These are phyloP conservation scores for Trachops cirrhosus DNA, from an alignment of 2,797 vertebrate genomes.

Conservation along the genomic window DNA sequence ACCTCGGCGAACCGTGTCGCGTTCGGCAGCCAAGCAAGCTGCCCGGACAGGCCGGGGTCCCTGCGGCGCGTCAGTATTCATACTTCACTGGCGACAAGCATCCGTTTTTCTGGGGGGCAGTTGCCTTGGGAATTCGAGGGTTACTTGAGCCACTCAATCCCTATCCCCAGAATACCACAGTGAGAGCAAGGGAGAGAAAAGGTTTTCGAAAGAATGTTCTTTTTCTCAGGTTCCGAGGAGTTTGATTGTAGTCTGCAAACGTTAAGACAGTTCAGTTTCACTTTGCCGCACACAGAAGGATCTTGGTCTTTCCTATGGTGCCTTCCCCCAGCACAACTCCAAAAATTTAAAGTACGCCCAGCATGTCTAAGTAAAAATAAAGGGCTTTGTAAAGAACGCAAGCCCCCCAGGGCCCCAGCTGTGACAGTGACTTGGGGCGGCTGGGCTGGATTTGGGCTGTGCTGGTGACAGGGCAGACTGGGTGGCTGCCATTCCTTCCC, in stretches of 20 bases:
- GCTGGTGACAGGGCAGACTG: not conserved
- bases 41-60: slow-evolving; percentile 48
- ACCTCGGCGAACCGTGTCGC: not conserved
- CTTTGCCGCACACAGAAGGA: not conserved
- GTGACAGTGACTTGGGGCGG: not conserved
- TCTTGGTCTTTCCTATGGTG: not conserved
- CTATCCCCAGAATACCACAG: slow-evolving; percentile 44
- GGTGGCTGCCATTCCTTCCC: slow-evolving; percentile 57
- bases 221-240: not conserved
- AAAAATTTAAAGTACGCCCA: not conserved
- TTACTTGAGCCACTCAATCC: slow-evolving; percentile 39
- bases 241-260: slow-evolving; percentile 57
- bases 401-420: slow-evolving; percentile 55
- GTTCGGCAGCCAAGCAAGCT: slow-evolving; percentile 40
- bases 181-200: not conserved
- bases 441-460: slow-evolving; percentile 53
- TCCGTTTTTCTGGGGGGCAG: not conserved
- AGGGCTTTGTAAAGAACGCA: slow-evolving; percentile 72
- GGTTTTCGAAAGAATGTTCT: slow-evolving; percentile 29
- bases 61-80: not conserved
- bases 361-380: not conserved
- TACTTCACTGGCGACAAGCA: not conserved
- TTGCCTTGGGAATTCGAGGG: not conserved
- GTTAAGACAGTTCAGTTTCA: slow-evolving; percentile 37
- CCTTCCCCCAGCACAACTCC: not conserved